Percentiles rank a stretch among this genome's conserved stretches.
phyloP scores from a whole-genome alignment of 2,113 vertebrate genomes.

The Lethenteron reissneri region DNA sequence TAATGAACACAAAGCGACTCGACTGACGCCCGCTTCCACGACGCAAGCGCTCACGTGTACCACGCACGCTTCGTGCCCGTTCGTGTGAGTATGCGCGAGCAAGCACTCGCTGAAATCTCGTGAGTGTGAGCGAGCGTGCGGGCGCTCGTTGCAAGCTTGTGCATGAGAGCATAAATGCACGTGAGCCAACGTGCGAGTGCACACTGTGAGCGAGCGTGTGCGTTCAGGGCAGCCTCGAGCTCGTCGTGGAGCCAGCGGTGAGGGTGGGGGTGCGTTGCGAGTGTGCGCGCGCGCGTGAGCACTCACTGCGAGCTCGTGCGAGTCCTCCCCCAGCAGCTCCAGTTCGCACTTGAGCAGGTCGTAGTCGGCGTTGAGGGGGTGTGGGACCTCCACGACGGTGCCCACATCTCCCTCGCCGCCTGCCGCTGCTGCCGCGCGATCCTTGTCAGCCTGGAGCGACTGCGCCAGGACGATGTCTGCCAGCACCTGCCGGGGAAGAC shows the following conservation, averaged over 20 bases:
- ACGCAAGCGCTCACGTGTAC: too few relatives aligned
- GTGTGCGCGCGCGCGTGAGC: not conserved
- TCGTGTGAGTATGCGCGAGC: too few relatives aligned
- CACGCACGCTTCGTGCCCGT: too few relatives aligned
- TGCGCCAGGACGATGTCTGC: conserved; percentile 68
- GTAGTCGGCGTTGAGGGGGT: conserved; percentile 46
- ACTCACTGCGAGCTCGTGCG: conserved; percentile 22
- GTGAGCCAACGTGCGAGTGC: not conserved
- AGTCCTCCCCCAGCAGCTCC: conserved; percentile 19
- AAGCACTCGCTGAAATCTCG: too few relatives aligned
- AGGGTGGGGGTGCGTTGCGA: not conserved
- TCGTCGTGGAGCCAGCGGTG: not conserved
- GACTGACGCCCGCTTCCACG: too few relatives aligned
- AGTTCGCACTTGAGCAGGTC: conserved; percentile 47
- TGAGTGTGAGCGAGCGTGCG: too few relatives aligned
- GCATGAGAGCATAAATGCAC: too few relatives aligned
- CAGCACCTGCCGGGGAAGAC: conserved; percentile 33
- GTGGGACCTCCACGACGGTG: conserved; percentile 28
- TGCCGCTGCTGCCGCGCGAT: conserved; percentile 10
- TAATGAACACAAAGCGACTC: too few relatives aligned
- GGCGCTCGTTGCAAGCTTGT: too few relatives aligned
- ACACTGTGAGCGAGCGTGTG: not conserved
- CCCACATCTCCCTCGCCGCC: conserved; percentile 14
- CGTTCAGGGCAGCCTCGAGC: not conserved
- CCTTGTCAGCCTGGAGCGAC: conserved; percentile 40